These are phyloP conservation scores for Amiota mariae DNA, from an alignment of 2,888 invertebrate genomes.

Conservation along the genomic window DNA sequence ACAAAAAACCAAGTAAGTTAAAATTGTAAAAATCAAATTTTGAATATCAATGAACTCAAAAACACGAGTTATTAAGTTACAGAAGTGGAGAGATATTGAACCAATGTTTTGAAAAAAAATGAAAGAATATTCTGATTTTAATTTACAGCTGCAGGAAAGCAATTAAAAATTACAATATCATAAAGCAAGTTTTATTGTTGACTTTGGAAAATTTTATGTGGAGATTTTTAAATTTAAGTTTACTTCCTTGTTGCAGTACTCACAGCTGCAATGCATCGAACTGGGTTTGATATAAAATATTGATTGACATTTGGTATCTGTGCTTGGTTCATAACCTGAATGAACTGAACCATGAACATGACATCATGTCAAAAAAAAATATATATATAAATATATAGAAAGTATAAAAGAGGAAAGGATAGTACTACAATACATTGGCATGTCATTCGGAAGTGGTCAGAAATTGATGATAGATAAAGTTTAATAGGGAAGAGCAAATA, in stretches of 20 bases:
- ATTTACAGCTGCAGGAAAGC: not conserved
- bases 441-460: no score
- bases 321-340: slow-evolving; percentile 4
- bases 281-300: slow-evolving; percentile 3
- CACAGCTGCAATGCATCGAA: not conserved
- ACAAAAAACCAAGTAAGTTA: not conserved
- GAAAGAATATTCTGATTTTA: not conserved
- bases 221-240: not conserved
- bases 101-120: not conserved
- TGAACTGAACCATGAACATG: no score
- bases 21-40: slow-evolving; percentile 17
- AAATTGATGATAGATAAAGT: no score
- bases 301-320: slow-evolving; percentile 21
- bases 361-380: not conserved
- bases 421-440: no score
- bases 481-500: no score
- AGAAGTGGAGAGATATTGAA: not conserved
- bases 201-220: not conserved
- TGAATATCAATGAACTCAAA: slow-evolving; percentile 9
- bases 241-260: not conserved
- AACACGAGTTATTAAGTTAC: not conserved
- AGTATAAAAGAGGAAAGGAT: no score
- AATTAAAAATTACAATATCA: slow-evolving; percentile 1
- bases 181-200: not conserved
- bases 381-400: no score